Evolutionary conservation across 2,113 vertebrate genomes (phyloP), one percentile per base, ranked within the genome.

Genomic region (Siniperca chuatsi): DNA sequence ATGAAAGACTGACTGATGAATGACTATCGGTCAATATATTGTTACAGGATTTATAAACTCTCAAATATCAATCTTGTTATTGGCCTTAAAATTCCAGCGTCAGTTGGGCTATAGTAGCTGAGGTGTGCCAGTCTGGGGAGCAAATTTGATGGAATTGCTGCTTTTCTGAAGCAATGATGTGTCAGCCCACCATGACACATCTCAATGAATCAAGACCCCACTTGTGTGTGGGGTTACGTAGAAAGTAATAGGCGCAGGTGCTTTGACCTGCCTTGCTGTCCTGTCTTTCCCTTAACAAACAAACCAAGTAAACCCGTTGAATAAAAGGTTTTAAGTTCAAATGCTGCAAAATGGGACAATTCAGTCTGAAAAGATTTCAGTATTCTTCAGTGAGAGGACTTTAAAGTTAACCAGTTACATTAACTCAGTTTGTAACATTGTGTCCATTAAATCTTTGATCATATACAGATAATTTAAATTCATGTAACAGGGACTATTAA

Each of bases 401-500:
- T 82, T 1, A 6, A 79, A 67, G 29, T 37, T 12, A 66, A 76
- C 23, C 29, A 62, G 11, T 12, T 25, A 23, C 20, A 33, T 52
- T 58, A 33, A 46, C n/a, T 68, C 29, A 71, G 48, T 40, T 54
- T 55, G 16, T 37, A 73, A 64, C 29, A 75, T 44, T 42, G 37
- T 52, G 52, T 79, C 62, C 21, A 50, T 12, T n/a, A 68, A 79
- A 83, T 77, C 33, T 75, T 76, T 54, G 60, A 86, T 58, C 69
- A 77, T 21, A 16, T 21, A 42, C 46, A 85, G 74, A 78, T 58
- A 13, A 82, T 87, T 82, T 75, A 33, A 86, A 89, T 87, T 85
- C 58, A 35, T 29, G 37, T 62, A 82, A 72, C 65, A 86, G 78
- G 62, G 71, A 82, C 82, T 89, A 85, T 89, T 83, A 85, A 90